Evolutionary conservation across 2,888 invertebrate species (phyloP).

Genomic region (Drosophila infuscata): DNA sequence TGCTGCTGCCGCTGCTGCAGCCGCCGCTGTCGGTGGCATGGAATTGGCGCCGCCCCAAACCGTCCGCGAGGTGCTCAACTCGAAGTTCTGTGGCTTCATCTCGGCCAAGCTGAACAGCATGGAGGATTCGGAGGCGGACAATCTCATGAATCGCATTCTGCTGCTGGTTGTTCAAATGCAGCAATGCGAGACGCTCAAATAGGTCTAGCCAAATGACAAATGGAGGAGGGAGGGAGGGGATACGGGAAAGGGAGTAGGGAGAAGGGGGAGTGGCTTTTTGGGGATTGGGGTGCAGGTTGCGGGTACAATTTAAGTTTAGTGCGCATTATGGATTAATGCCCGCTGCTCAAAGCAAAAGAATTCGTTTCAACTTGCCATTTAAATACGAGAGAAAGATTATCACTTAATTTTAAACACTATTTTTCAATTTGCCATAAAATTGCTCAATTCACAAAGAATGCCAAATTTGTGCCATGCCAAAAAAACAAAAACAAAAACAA

Average conservation of each 20-base stretch:
- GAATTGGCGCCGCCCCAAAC: constrained; percentile 82
- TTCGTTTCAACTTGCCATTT: constrained; percentile 43
- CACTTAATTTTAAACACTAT: constrained; percentile 6
- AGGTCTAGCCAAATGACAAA: constrained; percentile 31
- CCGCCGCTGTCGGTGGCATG: constrained; percentile 50
- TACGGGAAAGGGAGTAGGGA: too few species aligned
- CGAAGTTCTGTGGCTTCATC: constrained; percentile 84
- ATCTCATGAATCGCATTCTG: constrained; percentile 83
- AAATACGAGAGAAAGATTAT: not conserved
- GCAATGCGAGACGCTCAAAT: constrained; percentile 55
- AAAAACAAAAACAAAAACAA: constrained; percentile 22
- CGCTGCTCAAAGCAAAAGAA: constrained; percentile 58
- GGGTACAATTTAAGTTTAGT: constrained; percentile 16
- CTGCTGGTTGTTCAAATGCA: constrained; percentile 83
- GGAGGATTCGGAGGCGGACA: constrained; percentile 84
- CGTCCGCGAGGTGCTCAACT: constrained; percentile 83
- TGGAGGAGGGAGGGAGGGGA: too few species aligned
- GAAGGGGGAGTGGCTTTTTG: not conserved
- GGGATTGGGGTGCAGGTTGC: not conserved
- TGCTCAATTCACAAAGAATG: constrained; percentile 45
- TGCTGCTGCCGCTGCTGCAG: constrained; percentile 46
- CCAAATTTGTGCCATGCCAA: constrained; percentile 82
- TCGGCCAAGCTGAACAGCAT: constrained; percentile 83
- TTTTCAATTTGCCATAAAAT: constrained; percentile 53
- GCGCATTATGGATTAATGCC: constrained; percentile 60